Base-by-base conservation (phyloP, 2,113 vertebrate species). In the Cyanistes caeruleus region DNA sequence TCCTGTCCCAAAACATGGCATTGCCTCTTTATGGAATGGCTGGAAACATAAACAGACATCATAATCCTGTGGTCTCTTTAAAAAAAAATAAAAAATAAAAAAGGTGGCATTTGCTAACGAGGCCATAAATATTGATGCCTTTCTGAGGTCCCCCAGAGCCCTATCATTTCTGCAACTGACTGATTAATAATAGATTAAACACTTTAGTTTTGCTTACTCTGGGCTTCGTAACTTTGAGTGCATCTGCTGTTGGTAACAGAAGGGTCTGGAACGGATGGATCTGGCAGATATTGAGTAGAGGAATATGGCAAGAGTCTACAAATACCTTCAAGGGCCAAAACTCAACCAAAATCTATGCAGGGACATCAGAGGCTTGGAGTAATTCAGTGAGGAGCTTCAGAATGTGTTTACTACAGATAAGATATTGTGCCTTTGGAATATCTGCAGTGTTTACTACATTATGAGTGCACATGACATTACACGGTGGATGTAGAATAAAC, bases 111-210 rank as follows among this genome's bases (percentile, higher is more conserved):
- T 97, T 97, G 91, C 97, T 98, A 98, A 98, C 5, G 35, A 98
- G 89, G 55, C 93, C 96, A 98, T 98, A 98, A 98, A 98, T 98
- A 98, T 98, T 98, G 98, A 98, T 98, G 90, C 70, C 96, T 94
- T 97, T 90, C 84, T 97, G 82, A 81, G 95, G 84, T 88, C 96
- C 97, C 97, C 96, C 92, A 91, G 97, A 98, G 97, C 91, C 94
- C 97, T 97, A 97, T 98, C 97, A 96, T 98, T 98, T 97, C 97
- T 98, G 97, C 96, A 97, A 92, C 97, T 93, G 92, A 92, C 87
- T 98, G 98, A 98, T 98, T 98, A 98, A 98, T 98, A 98, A 98
- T 98, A 98, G 97, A 98, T 98, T 98, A 98, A 98, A 98, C 96
- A 97, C 92, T 97, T 98, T 96, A 96, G 97, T 96, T 98, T 97